Evolutionary conservation across 2,797 vertebrate species (phyloP), one percentile per base, ranked within the genome.

Genomic region (Ficedula albicollis): DNA sequence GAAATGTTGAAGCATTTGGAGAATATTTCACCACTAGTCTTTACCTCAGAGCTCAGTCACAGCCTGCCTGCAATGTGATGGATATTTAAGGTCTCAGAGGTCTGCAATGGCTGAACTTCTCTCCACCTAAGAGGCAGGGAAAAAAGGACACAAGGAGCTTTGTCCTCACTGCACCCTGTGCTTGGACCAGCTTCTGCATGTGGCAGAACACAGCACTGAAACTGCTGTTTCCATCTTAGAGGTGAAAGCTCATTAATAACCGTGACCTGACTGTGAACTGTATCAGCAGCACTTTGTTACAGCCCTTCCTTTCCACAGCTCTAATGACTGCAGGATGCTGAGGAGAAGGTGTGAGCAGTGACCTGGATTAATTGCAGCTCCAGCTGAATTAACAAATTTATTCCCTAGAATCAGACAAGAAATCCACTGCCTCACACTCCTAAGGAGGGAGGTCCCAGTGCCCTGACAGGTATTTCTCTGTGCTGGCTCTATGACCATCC

Each of bases 191-290:
- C 84, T 95, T 87, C 81, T 80, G 72, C 81, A 22, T 26, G 64
- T 90, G 91, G 77, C 88, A 84, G 70, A 94, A 84, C 92, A 51
- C 39, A 60, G 87, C n/a, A 5, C 41, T 1, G 36, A 82, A 86
- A 95, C 41, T 76, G 91, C 93, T 87, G 72, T 78, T 92, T 81
- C 79, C 76, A 72, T 95, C 85, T 84, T 43, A 72, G 89, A 95
- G 91, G 96, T 90, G 89, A 94, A 95, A 94, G 94, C 95, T 93
- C 85, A 91, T 96, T 95, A 97, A 95, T 96, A 94, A 96, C 56
- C 0, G 3, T 95, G 96, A 96, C 96, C 96, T 82, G 87, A 95
- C 54, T 59, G 74, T 96, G 96, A 97, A 96, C 96, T 96, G 85
- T 63, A 93, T 64, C 91, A 94, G 94, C 95, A 82, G 80, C 1